phyloP scores from a whole-genome alignment of 2,113 vertebrate genomes.

The Macrotis lagotis region DNA sequence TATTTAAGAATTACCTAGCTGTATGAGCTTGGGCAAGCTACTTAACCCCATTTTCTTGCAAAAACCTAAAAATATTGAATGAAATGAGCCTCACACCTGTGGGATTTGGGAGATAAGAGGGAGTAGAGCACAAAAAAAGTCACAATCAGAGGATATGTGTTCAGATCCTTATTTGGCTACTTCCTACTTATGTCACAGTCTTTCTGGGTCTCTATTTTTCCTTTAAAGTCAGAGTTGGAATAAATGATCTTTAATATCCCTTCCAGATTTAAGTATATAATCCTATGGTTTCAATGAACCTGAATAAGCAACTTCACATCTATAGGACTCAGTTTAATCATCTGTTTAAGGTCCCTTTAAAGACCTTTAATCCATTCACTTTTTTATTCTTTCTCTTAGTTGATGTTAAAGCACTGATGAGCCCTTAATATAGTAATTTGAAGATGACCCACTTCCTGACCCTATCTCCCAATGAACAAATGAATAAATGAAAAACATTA shows the following conservation, averaged over 20 bases:
- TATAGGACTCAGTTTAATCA: background rate
- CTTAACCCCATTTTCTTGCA: no score
- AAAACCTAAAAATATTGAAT: no score
- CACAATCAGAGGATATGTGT: background rate
- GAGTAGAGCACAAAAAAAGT: no score
- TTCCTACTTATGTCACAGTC: background rate
- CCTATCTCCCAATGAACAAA: background rate
- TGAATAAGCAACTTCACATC: background rate
- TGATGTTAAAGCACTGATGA: background rate
- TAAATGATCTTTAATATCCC: background rate
- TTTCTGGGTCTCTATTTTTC: background rate
- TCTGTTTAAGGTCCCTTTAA: background rate
- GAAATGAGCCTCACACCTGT: background rate
- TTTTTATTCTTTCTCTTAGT: background rate
- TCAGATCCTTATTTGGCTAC: background rate
- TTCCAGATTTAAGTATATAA: background rate
- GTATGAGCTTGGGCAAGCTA: no score
- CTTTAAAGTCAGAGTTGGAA: background rate
- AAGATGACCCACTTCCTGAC: background rate
- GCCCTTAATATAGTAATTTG: background rate
- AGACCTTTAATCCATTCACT: background rate
- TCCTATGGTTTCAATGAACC: background rate
- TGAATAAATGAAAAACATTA: background rate
- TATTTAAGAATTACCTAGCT: no score
- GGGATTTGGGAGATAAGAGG: background rate